These are phyloP conservation scores for Phocoena phocoena DNA, from an alignment of 2,113 vertebrate species.

Conservation along the genomic window DNA sequence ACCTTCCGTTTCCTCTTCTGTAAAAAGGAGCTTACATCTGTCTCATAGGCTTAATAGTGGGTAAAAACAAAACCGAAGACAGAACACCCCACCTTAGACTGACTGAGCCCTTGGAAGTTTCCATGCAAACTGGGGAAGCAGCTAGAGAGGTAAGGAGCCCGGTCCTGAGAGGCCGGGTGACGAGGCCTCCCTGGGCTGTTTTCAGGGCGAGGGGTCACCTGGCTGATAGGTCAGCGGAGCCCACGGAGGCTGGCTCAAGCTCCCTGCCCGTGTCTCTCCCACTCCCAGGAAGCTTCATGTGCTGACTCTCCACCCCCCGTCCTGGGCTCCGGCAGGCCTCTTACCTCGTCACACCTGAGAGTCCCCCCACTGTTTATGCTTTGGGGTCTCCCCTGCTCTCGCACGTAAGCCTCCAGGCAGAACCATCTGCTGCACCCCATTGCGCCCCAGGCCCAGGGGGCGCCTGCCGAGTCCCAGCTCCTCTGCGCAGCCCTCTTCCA, in stretches of 20 bases:
- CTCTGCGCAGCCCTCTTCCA: background rate
- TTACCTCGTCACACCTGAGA: background rate
- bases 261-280: accelerated
- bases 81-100: background rate
- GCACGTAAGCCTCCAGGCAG: background rate
- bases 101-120: background rate
- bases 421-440: accelerated
- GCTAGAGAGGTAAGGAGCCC: background rate
- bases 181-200: background rate
- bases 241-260: background rate
- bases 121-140: background rate
- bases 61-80: background rate
- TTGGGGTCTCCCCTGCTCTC: background rate
- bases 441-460: no score
- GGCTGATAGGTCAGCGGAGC: background rate
- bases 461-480: background rate
- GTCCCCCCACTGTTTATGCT: background rate
- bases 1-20: background rate
- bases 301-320: no score
- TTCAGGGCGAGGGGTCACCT: no score
- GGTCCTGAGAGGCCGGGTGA: accelerated
- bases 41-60: background rate
- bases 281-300: background rate
- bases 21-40: background rate
- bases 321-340: no score